Base-by-base conservation (phyloP, 2,888 invertebrate species). In the Dioctria linearis region DNA sequence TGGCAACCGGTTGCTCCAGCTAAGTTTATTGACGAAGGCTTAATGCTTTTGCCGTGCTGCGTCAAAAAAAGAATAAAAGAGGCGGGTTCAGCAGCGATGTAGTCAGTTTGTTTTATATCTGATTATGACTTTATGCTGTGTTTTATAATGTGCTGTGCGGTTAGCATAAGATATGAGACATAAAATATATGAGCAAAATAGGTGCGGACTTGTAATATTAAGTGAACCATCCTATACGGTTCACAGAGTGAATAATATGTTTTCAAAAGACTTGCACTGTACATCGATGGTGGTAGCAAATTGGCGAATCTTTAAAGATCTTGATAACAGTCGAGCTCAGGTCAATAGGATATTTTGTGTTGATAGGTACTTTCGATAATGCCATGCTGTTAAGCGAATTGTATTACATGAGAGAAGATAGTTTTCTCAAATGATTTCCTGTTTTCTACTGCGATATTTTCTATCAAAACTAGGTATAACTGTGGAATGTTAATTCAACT, bases 41-140 rank as follows among this genome's bases (percentile, higher is more conserved):
- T 59, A 25, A 25, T 59, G 11, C 54, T 8, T n/a, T 13, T 9
- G 57, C 43, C 43, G 6, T 6, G 59, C 40, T 46, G 63, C 63
- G 43, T 54, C 11, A 49, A 3, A 57, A 66, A 40, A 67, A 9
- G 39, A 80, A 61, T 9, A 61, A 71, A 73, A 54, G 67, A 9
- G 42, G 40, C 61, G 37, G 43, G 13, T 65, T 57, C 43, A 40
- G 65, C 54, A 73, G 66, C 43, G 54, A 54, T 80, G 67, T 67
- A 78, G 78, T 80, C 67, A 67, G 80, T 80, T 80, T 80, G 76
- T 80, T 76, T 80, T 80, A 76, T 80, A 80, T 80, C 80, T 80
- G 80, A 80, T 80, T 80, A 80, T 80, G 80, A 80, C 39, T 78
- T 80, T 80, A 80, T 80, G 59, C 49, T 80, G 57, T 57, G 66